A percentile compares a stretch with the other conserved stretches of the same genome.
These are phyloP conservation scores for Coregonus clupeaformis DNA, from an alignment of 2,113 vertebrate species.

Conservation along the genomic window DNA sequence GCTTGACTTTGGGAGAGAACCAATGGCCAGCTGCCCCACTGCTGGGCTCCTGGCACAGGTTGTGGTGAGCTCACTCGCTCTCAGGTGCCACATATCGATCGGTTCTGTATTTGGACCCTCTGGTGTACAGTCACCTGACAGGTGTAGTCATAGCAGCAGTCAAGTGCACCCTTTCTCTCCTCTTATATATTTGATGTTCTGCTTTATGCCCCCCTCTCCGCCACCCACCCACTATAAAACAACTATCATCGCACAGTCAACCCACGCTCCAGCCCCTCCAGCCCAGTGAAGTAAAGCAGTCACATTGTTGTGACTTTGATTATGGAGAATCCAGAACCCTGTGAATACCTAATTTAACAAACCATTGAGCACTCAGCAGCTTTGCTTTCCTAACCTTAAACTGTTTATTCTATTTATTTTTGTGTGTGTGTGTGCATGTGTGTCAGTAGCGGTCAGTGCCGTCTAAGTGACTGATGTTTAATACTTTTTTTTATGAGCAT, in stretches of 20 bases:
- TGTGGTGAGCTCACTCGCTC: not conserved
- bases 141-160: constrained; percentile 17
- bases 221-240: constrained; percentile 5
- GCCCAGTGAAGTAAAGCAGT: constrained; percentile 6
- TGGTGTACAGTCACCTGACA: constrained; percentile 56
- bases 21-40: not conserved
- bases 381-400: not conserved
- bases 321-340: constrained; percentile 15
- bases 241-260: not conserved
- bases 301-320: constrained; percentile 13
- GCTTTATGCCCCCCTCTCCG: too few species aligned
- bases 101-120: constrained; percentile 60
- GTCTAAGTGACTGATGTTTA: too few species aligned
- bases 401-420: not conserved
- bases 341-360: constrained; percentile 39
- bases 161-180: not conserved
- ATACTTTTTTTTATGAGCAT: too few species aligned
- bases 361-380: constrained; percentile 16
- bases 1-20: too few species aligned
- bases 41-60: not conserved
- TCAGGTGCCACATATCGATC: constrained; percentile 11
- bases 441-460: too few species aligned
- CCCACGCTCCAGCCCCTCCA: not conserved
- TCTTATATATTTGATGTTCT: not conserved
- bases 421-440: too few species aligned